Percentiles rank a stretch among this genome's conserved stretches.
Evolutionary conservation across 1,140 invertebrate genomes (phyloP).

Genomic region (Samia ricini): DNA sequence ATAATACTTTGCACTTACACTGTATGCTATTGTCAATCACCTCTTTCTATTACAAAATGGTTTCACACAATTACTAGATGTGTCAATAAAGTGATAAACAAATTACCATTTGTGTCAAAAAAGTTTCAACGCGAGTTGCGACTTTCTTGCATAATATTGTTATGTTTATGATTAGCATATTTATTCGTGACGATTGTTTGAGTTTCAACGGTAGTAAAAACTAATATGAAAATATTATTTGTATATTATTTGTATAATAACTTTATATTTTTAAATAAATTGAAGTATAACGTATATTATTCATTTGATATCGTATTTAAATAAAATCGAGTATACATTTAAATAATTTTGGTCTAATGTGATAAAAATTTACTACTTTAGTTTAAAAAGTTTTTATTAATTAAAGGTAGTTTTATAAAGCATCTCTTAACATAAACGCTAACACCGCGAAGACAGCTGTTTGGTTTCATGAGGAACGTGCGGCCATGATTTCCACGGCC

Average conservation of each 20-base stretch:
- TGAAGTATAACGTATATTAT: no score
- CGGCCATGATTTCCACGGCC: conserved; percentile 28
- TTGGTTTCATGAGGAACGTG: conserved; percentile 32
- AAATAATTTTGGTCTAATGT: no score
- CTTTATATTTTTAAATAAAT: neutral
- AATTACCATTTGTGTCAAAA: conserved; percentile 1
- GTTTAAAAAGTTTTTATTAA: no score
- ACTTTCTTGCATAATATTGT: neutral
- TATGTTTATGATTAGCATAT: neutral
- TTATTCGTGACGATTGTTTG: neutral
- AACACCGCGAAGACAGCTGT: conserved; percentile 24
- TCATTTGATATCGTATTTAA: no score
- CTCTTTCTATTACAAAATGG: neutral
- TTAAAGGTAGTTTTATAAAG: no score
- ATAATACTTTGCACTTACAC: neutral
- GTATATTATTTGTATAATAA: neutral
- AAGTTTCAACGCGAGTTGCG: neutral
- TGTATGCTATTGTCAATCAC: conserved; percentile 3
- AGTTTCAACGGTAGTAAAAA: neutral
- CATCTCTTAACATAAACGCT: neutral
- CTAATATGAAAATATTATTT: neutral
- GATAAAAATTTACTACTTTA: no score
- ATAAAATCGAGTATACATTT: no score
- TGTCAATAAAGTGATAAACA: conserved; percentile 6
- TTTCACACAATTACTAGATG: neutral